A percentile compares a stretch with the other conserved stretches of the same genome.
phyloP scores from a whole-genome alignment of 2,797 vertebrate species.

The Melanotaenia pygmaea region DNA sequence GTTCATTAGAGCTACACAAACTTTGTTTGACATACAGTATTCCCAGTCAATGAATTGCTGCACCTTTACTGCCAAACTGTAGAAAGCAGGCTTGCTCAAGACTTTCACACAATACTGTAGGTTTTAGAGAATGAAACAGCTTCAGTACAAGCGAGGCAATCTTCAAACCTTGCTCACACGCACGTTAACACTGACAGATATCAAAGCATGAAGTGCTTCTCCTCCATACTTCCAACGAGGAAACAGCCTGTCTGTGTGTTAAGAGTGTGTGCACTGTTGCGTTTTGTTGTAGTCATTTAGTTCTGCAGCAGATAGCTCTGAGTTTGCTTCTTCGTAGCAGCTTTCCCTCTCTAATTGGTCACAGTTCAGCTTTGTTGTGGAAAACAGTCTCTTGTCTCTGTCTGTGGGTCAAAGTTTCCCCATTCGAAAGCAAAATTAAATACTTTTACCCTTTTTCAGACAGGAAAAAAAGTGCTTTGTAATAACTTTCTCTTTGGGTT shows the following conservation, averaged over 20 bases:
- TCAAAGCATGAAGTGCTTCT: constrained; percentile 29
- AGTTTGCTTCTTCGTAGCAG: constrained; percentile 50
- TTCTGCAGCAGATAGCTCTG: constrained; percentile 33
- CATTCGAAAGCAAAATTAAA: constrained; percentile 29
- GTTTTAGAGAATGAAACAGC: not conserved
- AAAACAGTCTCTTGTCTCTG: constrained; percentile 31
- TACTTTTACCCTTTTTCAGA: constrained; percentile 5
- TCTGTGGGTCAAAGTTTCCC: constrained; percentile 48
- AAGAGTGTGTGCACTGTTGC: constrained; percentile 22
- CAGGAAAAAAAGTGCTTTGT: constrained; percentile 27
- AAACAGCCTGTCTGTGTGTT: constrained; percentile 10
- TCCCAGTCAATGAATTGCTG: not conserved
- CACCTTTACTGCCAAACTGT: not conserved
- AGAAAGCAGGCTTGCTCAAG: not conserved
- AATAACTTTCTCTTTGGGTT: constrained; percentile 23
- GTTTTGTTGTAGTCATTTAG: constrained; percentile 50
- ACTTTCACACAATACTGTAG: not conserved
- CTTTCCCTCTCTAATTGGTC: constrained; percentile 66
- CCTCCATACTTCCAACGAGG: constrained; percentile 18
- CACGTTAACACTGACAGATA: constrained; percentile 24
- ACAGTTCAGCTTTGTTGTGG: constrained; percentile 59
- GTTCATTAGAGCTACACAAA: not conserved
- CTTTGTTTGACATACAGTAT: not conserved
- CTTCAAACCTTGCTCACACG: constrained; percentile 1
- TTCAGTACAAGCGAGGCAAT: not conserved